phyloP scores from a whole-genome alignment of 2,888 invertebrate genomes.

The Actias luna region DNA sequence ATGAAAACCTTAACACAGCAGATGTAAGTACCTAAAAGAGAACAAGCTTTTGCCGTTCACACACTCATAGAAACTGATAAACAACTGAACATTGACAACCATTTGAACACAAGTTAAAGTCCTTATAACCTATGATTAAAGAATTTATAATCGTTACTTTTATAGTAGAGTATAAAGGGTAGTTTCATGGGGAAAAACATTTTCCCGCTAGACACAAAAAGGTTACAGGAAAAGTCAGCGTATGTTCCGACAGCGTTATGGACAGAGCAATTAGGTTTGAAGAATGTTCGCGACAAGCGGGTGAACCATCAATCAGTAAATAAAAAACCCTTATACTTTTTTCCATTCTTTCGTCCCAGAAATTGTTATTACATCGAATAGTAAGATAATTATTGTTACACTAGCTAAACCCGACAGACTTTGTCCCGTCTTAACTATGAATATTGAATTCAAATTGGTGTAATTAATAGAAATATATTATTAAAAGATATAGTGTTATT shows the following conservation, averaged over 20 bases:
- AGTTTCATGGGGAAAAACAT: neutral
- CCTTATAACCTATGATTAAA: neutral
- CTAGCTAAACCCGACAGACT: too few relatives aligned
- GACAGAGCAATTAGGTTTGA: neutral
- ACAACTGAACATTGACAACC: too few relatives aligned
- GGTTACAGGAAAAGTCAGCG: neutral
- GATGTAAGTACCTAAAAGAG: too few relatives aligned
- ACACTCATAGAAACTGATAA: too few relatives aligned
- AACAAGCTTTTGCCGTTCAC: too few relatives aligned
- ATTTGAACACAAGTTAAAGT: neutral
- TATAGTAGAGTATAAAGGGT: neutral
- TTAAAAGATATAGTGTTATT: too few relatives aligned
- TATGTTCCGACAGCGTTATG: neutral
- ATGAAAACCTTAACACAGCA: too few relatives aligned
- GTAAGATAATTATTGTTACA: too few relatives aligned
- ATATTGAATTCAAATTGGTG: too few relatives aligned
- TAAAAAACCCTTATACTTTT: neutral
- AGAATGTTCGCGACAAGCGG: neutral
- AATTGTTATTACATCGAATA: too few relatives aligned
- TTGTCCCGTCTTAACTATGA: too few relatives aligned
- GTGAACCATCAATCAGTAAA: neutral
- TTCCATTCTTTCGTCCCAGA: neutral
- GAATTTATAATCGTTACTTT: neutral
- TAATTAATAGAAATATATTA: too few relatives aligned
- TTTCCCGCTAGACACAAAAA: slow-evolving; percentile 8